Base-by-base conservation (phyloP, 2,797 vertebrate species). In the Sylvilagus floridanus region DNA sequence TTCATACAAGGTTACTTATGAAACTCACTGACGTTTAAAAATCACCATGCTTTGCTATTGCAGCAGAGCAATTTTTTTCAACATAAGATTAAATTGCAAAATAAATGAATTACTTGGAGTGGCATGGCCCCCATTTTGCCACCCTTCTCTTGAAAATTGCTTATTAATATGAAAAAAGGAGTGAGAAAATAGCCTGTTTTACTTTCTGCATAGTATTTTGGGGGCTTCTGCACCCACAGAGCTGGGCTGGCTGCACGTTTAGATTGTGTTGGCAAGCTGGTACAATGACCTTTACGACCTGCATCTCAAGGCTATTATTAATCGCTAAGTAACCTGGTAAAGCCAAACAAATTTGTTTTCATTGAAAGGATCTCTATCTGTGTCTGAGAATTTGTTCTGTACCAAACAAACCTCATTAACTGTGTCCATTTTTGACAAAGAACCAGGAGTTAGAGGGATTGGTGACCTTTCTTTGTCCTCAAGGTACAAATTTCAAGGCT, bases 331-430 rank as follows among this genome's bases (percentile, higher is more conserved):
- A 99, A 99, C 99, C 99, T 98, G 99, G 99, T 99, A 99, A 99
- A 99, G 99, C 99, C 99, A 99, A 99, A 99, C 99, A 99, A 99
- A 99, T 99, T 99, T 99, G 99, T 99, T 99, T 99, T 99, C 98
- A 98, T 98, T 99, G 99, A 99, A 99, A 99, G 99, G 99, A 99
- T 99, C 99, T 99, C 99, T 99, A 99, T 99, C 99, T 99, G 99
- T 99, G 99, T 99, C 99, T 98, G 98, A 97, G 99, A 99, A 99
- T 98, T 99, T 99, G 99, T 99, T 98, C 99, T 98, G 98, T 98
- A 99, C 99, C 99, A 99, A 99, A 99, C 99, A 99, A 99, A 99
- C 99, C 99, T 99, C 99, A 99, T 99, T 99, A 99, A 99, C 98
- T 98, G 98, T 99, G 99, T 99, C 99, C 98, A 98, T 98, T 98